Evolutionary conservation across 1,140 invertebrate species (phyloP).

Genomic region (Zaprionus taronus): DNA sequence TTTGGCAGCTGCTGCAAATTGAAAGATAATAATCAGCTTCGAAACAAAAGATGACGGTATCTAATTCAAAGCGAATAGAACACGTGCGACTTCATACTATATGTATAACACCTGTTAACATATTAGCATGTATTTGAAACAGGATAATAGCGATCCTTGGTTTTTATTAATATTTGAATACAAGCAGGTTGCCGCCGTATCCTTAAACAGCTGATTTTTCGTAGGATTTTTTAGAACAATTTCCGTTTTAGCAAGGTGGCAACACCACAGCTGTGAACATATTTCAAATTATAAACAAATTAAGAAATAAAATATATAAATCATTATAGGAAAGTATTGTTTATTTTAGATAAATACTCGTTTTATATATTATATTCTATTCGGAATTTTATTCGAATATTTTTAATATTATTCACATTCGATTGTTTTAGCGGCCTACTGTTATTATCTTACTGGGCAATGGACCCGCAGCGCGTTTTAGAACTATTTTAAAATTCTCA

Average conservation of each 20-base stretch:
- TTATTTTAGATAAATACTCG: too few species aligned
- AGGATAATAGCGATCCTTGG: background rate
- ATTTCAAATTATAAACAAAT: background rate
- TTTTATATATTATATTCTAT: background rate
- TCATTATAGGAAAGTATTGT: too few species aligned
- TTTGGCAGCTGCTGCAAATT: constrained; percentile 76
- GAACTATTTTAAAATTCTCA: constrained; percentile 93
- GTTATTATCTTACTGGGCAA: constrained; percentile 54
- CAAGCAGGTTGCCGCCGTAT: background rate
- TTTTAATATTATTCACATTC: background rate
- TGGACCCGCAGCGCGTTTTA: constrained; percentile 63
- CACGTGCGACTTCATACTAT: background rate
- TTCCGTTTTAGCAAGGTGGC: constrained; percentile 1
- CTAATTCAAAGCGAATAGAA: constrained; percentile 16
- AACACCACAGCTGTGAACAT: background rate
- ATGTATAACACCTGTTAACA: background rate
- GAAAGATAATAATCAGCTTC: constrained; percentile 72
- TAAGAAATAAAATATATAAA: too few species aligned
- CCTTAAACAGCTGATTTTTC: background rate
- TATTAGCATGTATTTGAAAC: background rate
- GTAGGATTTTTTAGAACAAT: constrained; percentile 15
- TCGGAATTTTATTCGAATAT: constrained; percentile 8
- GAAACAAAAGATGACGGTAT: constrained; percentile 46
- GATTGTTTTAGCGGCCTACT: constrained; percentile 42
- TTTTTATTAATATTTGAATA: background rate